A percentile compares a stretch with the other conserved stretches of the same genome.
phyloP scores from a whole-genome alignment of 2,113 vertebrate species.

The Varanus salvator region DNA sequence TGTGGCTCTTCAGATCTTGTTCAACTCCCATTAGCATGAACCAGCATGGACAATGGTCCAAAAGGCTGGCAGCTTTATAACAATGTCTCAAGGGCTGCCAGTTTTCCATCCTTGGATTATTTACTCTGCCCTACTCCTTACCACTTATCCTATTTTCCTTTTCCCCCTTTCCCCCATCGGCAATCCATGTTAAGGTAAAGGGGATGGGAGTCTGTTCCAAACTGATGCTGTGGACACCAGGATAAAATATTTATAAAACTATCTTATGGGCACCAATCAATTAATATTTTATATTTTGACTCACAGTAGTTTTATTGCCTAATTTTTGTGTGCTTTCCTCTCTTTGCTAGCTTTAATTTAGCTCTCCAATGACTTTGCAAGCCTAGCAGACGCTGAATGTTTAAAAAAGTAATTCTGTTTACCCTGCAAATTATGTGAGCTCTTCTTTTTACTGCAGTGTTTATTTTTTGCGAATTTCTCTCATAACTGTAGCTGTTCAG shows the following conservation, averaged over 20 bases:
- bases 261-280: conserved; percentile 62
- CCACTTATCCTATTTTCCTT: background rate
- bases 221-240: conserved; percentile 26
- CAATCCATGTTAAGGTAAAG: background rate
- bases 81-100: no score
- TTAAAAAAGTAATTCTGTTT: conserved; percentile 68
- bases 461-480: conserved; percentile 58
- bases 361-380: conserved; percentile 61
- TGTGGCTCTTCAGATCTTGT: no score
- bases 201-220: conserved; percentile 4
- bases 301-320: conserved; percentile 74
- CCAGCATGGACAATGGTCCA: no score
- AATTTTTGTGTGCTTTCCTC: conserved; percentile 64
- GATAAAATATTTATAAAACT: conserved; percentile 70
- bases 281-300: conserved; percentile 73
- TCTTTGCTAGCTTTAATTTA: conserved; percentile 75
- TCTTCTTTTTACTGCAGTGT: conserved; percentile 52
- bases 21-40: no score
- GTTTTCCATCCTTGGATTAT: background rate
- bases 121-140: background rate
- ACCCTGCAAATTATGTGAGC: conserved; percentile 55
- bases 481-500: conserved; percentile 52
- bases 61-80: no score
- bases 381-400: conserved; percentile 60
- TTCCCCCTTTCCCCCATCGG: background rate